phyloP scores from a whole-genome alignment of 2,888 invertebrate species.

The Hydriomena furcata region DNA sequence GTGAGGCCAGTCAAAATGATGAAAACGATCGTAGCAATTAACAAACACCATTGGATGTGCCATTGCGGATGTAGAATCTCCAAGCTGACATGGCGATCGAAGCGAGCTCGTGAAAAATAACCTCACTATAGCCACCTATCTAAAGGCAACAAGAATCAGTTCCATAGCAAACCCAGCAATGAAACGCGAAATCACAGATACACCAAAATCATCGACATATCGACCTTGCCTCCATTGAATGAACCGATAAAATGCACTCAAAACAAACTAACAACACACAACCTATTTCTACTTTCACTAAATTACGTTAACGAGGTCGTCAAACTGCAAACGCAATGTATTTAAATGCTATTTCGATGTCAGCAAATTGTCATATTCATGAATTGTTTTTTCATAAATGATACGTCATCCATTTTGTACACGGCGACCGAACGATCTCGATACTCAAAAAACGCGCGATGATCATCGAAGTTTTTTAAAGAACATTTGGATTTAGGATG shows the following conservation, averaged over 20 bases:
- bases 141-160: not conserved
- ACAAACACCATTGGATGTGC: slow-evolving; percentile 13
- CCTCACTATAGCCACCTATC: not conserved
- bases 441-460: slow-evolving; percentile 37
- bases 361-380: slow-evolving; percentile 34
- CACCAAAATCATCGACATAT: slow-evolving; percentile 20
- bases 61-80: slow-evolving; percentile 7
- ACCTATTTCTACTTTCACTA: slow-evolving; percentile 54
- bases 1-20: not conserved
- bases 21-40: slow-evolving; percentile 1
- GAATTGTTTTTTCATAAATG: slow-evolving; percentile 39
- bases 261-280: slow-evolving; percentile 42
- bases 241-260: slow-evolving; percentile 20
- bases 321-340: slow-evolving; percentile 53
- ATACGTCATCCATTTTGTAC: slow-evolving; percentile 31
- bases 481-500: slow-evolving; percentile 36
- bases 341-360: slow-evolving; percentile 38
- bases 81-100: slow-evolving; percentile 1
- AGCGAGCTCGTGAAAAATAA: not conserved
- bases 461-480: slow-evolving; percentile 52
- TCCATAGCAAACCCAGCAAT: slow-evolving; percentile 20
- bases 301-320: slow-evolving; percentile 46
- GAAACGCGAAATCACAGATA: slow-evolving; percentile 7
- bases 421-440: slow-evolving; percentile 37
- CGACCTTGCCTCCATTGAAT: slow-evolving; percentile 33